These are phyloP conservation scores for Garra rufa DNA, from an alignment of 2,113 vertebrate genomes.

Conservation along the genomic window DNA sequence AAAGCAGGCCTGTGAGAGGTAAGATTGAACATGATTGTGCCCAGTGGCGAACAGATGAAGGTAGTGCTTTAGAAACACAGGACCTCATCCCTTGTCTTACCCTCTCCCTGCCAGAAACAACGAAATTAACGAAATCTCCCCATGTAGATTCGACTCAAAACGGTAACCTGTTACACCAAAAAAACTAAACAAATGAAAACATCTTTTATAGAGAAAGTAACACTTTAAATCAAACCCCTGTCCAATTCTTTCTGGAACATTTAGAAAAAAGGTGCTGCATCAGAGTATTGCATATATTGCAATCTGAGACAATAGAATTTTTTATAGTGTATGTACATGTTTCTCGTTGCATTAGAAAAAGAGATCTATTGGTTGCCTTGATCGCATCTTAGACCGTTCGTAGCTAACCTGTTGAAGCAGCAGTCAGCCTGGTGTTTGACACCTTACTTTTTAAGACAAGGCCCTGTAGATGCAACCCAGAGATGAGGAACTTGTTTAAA, in stretches of 20 bases:
- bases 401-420: conserved; percentile 74
- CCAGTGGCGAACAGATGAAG: conserved; percentile 65
- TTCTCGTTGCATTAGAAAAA: conserved; percentile 77
- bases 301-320: conserved; percentile 72
- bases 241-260: conserved; percentile 79
- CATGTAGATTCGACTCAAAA: conserved; percentile 71
- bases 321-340: conserved; percentile 81
- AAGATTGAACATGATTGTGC: conserved; percentile 73
- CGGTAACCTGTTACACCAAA: conserved; percentile 61
- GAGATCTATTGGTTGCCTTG: conserved; percentile 68
- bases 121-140: conserved; percentile 30
- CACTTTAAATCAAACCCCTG: conserved; percentile 79
- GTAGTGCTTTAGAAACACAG: conserved; percentile 80
- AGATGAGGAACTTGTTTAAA: conserved; percentile 73
- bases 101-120: conserved; percentile 46
- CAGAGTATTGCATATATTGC: conserved; percentile 76
- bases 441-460: conserved; percentile 74
- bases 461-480: conserved; percentile 74
- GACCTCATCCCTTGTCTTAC: conserved; percentile 66
- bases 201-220: conserved; percentile 73
- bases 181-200: conserved; percentile 66
- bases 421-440: conserved; percentile 73
- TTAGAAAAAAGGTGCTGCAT: conserved; percentile 74
- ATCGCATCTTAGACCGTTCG: conserved; percentile 70
- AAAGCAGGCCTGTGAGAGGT: conserved; percentile 70